A percentile compares a stretch with the other conserved stretches of the same genome.
phyloP scores from a whole-genome alignment of 2,888 invertebrate genomes.

The Xestobium rufovillosum region DNA sequence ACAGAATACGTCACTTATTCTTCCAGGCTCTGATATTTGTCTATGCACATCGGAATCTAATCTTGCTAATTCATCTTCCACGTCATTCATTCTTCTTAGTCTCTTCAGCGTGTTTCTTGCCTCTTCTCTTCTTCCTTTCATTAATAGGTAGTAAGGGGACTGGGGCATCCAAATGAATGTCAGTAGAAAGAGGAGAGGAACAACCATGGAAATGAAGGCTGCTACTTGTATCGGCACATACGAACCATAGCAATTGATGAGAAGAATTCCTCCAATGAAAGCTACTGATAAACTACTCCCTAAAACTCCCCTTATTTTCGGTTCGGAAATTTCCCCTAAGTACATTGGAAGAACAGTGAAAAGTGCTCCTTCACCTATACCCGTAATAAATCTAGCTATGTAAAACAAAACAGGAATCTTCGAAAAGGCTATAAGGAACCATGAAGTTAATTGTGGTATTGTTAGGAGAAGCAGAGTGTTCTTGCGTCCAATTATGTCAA shows the following conservation, averaged over 20 bases:
- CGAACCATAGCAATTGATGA: constrained; percentile 55
- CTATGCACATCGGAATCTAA: constrained; percentile 25
- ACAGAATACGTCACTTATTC: constrained; percentile 46
- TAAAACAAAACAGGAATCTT: constrained; percentile 51
- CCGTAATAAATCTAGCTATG: constrained; percentile 47
- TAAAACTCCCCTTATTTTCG: constrained; percentile 51
- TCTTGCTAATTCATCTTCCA: constrained; percentile 43
- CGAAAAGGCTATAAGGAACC: constrained; percentile 56
- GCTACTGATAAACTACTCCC: constrained; percentile 54
- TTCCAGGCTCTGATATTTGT: constrained; percentile 47
- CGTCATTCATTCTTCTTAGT: constrained; percentile 46
- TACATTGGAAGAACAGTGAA: constrained; percentile 50
- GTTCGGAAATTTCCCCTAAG: constrained; percentile 54
- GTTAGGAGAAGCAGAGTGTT: constrained; percentile 54
- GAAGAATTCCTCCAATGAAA: constrained; percentile 51
- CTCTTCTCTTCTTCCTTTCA: constrained; percentile 37
- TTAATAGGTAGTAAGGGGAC: constrained; percentile 46
- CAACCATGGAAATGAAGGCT: constrained; percentile 49
- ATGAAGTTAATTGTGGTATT: constrained; percentile 54
- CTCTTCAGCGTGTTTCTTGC: constrained; percentile 48
- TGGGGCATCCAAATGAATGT: constrained; percentile 59
- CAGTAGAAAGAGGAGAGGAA: constrained; percentile 50
- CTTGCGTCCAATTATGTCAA: constrained; percentile 62
- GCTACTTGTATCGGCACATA: constrained; percentile 47
- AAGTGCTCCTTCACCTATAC: constrained; percentile 47